A percentile compares a stretch with the other conserved stretches of the same genome.
phyloP scores from a whole-genome alignment of 2,797 vertebrate species.

The Gobionotothen gibberifrons region DNA sequence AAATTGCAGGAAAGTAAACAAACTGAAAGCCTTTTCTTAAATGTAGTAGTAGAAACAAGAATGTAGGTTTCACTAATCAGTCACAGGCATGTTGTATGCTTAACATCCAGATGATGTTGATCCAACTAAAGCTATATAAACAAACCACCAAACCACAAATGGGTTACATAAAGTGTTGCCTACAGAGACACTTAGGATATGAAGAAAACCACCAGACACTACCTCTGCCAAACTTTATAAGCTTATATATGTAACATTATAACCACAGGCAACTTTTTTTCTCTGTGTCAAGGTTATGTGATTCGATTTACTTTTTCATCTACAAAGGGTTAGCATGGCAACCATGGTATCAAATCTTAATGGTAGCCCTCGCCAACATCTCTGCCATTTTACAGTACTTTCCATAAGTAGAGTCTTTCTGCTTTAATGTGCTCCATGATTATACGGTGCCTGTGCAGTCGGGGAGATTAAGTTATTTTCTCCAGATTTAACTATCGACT shows the following conservation, averaged over 20 bases:
- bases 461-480: conserved; percentile 37
- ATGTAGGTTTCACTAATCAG: conserved; percentile 3
- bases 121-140: neutral
- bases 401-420: conserved; percentile 62
- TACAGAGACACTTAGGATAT: neutral
- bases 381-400: conserved; percentile 58
- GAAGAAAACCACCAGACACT: neutral
- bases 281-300: neutral
- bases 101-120: neutral
- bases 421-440: conserved; percentile 63
- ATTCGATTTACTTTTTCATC: neutral
- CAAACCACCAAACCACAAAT: conserved; percentile 5
- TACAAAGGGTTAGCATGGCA: conserved; percentile 62
- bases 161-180: neutral
- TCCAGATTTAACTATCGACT: conserved; percentile 43
- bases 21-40: conserved; percentile 3
- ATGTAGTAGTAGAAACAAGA: conserved; percentile 28
- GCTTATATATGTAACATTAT: neutral
- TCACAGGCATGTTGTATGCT: neutral
- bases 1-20: conserved; percentile 49
- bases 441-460: conserved; percentile 37
- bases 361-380: conserved; percentile 47
- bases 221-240: neutral
- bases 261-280: neutral
- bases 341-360: conserved; percentile 60